A percentile compares a stretch with the other conserved stretches of the same genome.
Evolutionary conservation across 2,113 vertebrate species (phyloP).

Genomic region (Tapirus terrestris): DNA sequence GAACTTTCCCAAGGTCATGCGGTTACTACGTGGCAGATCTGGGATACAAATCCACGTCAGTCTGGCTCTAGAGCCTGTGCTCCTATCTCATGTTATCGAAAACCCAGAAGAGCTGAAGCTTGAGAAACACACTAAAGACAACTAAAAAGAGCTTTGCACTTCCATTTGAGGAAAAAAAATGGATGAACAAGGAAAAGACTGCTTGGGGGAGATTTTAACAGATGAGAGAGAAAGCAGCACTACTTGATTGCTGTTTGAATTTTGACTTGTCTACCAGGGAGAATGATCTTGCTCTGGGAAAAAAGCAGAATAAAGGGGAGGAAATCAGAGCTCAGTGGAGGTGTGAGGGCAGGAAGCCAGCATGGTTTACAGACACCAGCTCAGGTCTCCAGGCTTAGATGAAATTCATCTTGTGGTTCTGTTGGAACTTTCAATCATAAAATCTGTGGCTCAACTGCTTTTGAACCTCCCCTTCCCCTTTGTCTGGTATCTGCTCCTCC

Average conservation of each 20-base stretch:
- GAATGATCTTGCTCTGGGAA: constrained; percentile 20
- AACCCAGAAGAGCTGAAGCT: not conserved
- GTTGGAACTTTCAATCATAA: not conserved
- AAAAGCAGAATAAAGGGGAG: not conserved
- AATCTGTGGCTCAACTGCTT: not conserved
- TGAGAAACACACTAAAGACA: not conserved
- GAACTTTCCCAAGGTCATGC: not conserved
- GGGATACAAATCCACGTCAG: not conserved
- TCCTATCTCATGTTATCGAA: not conserved
- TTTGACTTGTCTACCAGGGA: constrained; percentile 25
- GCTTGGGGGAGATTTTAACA: constrained; percentile 47
- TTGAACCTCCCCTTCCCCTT: not conserved
- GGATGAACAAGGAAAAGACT: not conserved
- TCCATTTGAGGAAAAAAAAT: not conserved
- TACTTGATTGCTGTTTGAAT: constrained; percentile 27
- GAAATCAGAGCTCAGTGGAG: not conserved
- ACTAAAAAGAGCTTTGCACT: not conserved
- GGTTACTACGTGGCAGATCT: not conserved
- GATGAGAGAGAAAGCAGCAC: constrained; percentile 33
- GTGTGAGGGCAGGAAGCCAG: not conserved
- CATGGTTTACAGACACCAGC: not conserved
- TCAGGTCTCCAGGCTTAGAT: not conserved
- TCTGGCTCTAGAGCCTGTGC: not conserved
- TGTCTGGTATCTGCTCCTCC: constrained; percentile 9
- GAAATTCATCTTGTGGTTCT: not conserved